A percentile compares a stretch with the other conserved stretches of the same genome.
Conservation (phyloP, 2,797 vertebrate species). For the Poecilia velifera region DNA sequence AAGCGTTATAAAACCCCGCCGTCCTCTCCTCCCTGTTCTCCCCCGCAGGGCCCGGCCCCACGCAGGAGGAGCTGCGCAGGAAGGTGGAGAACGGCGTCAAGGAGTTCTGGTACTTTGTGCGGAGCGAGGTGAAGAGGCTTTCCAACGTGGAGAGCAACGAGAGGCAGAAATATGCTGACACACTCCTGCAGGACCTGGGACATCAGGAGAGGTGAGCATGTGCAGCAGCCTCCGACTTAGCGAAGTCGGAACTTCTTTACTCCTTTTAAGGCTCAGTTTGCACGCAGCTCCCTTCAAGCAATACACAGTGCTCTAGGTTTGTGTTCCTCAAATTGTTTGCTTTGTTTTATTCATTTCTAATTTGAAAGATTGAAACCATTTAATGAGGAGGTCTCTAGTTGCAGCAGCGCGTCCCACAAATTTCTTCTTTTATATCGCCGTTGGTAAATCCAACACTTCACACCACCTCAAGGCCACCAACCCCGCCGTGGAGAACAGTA, state of each 20-base stretch:
- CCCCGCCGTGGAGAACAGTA: background rate
- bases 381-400: background rate
- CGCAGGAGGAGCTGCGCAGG: conserved; percentile 92
- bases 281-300: background rate
- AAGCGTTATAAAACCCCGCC: conserved; percentile 13
- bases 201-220: conserved; percentile 92
- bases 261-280: background rate
- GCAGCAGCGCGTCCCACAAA: background rate
- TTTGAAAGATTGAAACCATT: background rate
- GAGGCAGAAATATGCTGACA: conserved; percentile 88
- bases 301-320: background rate
- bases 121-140: conserved; percentile 94
- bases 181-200: conserved; percentile 93
- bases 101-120: conserved; percentile 98
- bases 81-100: conserved; percentile 95
- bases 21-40: background rate
- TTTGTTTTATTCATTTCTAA: background rate
- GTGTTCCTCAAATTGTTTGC: background rate
- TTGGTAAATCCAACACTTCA: background rate
- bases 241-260: background rate
- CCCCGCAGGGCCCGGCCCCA: conserved; percentile 86
- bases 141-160: conserved; percentile 86
- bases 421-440: background rate
- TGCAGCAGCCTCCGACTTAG: background rate
- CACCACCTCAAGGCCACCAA: background rate